Evolutionary conservation across 2,888 invertebrate genomes (phyloP).

Genomic region (Kryphioiulus occultus): DNA sequence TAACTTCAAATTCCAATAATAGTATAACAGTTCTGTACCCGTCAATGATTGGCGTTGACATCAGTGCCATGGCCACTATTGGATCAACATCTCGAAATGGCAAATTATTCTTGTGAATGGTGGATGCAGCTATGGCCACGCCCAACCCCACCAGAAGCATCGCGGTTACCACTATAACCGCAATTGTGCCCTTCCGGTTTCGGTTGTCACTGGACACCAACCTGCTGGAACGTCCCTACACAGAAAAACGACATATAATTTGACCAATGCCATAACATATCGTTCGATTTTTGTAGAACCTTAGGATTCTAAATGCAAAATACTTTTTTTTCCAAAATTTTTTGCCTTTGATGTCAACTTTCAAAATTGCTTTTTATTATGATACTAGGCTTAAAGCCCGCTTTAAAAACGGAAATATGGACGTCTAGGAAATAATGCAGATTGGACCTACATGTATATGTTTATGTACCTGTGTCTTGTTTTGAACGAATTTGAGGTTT

Average conservation of each 20-base stretch:
- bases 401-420: too few relatives aligned
- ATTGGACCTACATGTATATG: too few relatives aligned
- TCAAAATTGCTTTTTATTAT: too few relatives aligned
- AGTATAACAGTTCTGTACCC: neutral
- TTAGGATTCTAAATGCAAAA: too few relatives aligned
- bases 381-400: too few relatives aligned
- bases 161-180: neutral
- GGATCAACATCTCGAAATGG: neutral
- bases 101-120: conserved; percentile 1
- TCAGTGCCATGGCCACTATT: neutral
- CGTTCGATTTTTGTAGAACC: too few relatives aligned
- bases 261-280: neutral
- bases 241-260: neutral
- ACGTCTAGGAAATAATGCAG: too few relatives aligned
- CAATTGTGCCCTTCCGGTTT: neutral
- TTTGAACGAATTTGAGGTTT: too few relatives aligned
- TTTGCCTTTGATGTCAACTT: too few relatives aligned
- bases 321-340: too few relatives aligned
- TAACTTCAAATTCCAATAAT: neutral
- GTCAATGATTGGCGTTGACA: conserved; percentile 39
- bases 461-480: too few relatives aligned
- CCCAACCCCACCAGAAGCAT: conserved; percentile 4
- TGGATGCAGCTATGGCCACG: neutral
- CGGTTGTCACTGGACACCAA: neutral
- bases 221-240: neutral